phyloP scores from a whole-genome alignment of 2,888 invertebrate genomes.

The Serripes groenlandicus region DNA sequence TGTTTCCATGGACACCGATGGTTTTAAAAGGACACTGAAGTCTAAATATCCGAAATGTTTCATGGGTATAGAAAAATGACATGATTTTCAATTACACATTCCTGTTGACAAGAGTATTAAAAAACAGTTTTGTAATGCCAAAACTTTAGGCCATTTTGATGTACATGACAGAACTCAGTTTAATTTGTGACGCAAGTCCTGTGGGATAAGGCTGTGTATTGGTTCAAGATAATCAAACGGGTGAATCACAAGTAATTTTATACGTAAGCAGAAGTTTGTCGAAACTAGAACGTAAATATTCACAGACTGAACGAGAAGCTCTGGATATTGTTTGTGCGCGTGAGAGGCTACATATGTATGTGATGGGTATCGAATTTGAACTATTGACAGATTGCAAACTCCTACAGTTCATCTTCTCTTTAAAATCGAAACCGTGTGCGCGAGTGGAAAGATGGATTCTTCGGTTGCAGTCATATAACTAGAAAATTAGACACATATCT shows the following conservation, averaged over 20 bases:
- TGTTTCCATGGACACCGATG: no score
- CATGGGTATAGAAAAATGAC: no score
- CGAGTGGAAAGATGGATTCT: slow-evolving; percentile 74
- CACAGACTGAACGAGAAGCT: no score
- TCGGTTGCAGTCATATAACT: slow-evolving; percentile 61
- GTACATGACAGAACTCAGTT: background rate
- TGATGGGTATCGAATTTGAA: slow-evolving; percentile 63
- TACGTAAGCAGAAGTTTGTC: no score
- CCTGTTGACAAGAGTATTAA: no score
- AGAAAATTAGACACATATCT: slow-evolving; percentile 54
- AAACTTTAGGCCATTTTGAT: slow-evolving; percentile 25
- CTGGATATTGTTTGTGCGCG: slow-evolving; percentile 73
- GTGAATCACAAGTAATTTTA: slow-evolving; percentile 40
- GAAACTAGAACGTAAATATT: no score
- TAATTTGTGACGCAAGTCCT: slow-evolving; percentile 51
- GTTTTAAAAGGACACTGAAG: no score
- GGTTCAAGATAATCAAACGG: slow-evolving; percentile 44
- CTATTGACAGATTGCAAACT: slow-evolving; percentile 76
- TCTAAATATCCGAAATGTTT: no score
- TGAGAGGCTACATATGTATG: slow-evolving; percentile 70
- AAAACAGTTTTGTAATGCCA: no score
- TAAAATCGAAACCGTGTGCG: slow-evolving; percentile 70
- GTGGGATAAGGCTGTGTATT: slow-evolving; percentile 57
- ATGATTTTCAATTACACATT: no score
- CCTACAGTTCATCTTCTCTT: slow-evolving; percentile 70